Evolutionary conservation across 2,888 invertebrate species (phyloP).

Genomic region (Oscheius sp.): DNA sequence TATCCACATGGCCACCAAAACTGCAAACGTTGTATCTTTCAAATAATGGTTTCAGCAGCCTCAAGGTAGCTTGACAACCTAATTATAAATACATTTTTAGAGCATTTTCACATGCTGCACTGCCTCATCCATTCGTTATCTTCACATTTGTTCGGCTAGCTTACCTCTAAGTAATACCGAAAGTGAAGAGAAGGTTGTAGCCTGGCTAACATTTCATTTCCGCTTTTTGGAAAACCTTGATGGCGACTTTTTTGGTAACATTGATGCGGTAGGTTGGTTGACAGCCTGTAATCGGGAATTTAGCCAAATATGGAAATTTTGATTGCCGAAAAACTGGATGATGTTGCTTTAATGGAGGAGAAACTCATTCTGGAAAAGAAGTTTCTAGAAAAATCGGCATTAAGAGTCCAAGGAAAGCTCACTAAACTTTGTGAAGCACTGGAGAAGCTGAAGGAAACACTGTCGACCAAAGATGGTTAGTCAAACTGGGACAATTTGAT

Average conservation of each 20-base stretch:
- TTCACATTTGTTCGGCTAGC: slow-evolving; percentile 37
- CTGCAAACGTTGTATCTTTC: slow-evolving; percentile 61
- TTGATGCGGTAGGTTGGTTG: slow-evolving; percentile 32
- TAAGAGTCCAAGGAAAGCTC: slow-evolving; percentile 12
- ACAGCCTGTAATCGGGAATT: slow-evolving; percentile 16
- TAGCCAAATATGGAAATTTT: neutral
- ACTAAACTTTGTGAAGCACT: slow-evolving; percentile 26
- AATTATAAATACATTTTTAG: slow-evolving; percentile 33
- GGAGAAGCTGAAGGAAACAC: slow-evolving; percentile 28
- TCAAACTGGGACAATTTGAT: too few relatives aligned
- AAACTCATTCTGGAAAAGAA: slow-evolving; percentile 39
- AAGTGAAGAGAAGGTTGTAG: slow-evolving; percentile 39
- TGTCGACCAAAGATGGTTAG: slow-evolving; percentile 30
- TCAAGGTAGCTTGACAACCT: slow-evolving; percentile 41
- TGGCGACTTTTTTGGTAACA: slow-evolving; percentile 42
- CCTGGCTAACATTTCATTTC: slow-evolving; percentile 64
- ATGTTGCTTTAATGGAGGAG: slow-evolving; percentile 43
- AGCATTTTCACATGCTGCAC: slow-evolving; percentile 50
- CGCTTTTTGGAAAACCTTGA: slow-evolving; percentile 54
- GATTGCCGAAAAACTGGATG: slow-evolving; percentile 43
- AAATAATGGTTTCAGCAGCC: slow-evolving; percentile 51
- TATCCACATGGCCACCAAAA: slow-evolving; percentile 58
- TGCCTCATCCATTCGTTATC: slow-evolving; percentile 54
- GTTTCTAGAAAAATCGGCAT: slow-evolving; percentile 9
- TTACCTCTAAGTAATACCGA: slow-evolving; percentile 7